Base-by-base conservation (phyloP, 2,797 vertebrate genomes). In the Linurgus olivaceus region DNA sequence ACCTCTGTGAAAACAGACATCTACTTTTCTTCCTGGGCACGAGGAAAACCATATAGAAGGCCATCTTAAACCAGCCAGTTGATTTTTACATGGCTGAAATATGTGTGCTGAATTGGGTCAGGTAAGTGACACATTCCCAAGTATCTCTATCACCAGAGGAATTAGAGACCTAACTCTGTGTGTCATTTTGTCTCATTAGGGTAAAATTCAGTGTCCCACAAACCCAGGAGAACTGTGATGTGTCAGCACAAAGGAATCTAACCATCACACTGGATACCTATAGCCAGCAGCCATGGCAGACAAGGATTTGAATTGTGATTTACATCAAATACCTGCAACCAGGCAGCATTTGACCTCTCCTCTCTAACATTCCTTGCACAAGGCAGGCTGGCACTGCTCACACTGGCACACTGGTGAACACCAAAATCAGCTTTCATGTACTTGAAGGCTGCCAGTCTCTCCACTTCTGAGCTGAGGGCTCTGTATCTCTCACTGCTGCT, bases 401-500 rank as follows among this genome's bases (percentile, higher is more conserved):
- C 33, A 17, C 11, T 5, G 8, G 54, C 57, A 65, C 63, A 51
- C 4, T 13, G n/a, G 50, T 24, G 55, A 90, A 75, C 28, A 42
- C 21, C 51, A 62, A 47, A 72, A 47, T 8, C 55, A 65, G n/a
- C 17, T 68, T 15, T 52, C 38, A 17, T 23, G 3, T 14, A 20
- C 40, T 51, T 51, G 38, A 71, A 93, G 40, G 42, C 47, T 86
- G 16, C 6, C 29, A 29, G 17, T 61, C 21, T 70, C 45, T 85
- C 40, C 20, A 11, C 29, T n/a, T 62, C 16, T 0, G 4, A 67
- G 61, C 25, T 25, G 15, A 80, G 14, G 38, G 23, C 44, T 61
- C 17, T 2, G 0, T 12, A 13, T 18, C 55, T n/a, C 15, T 63
- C 72, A 7, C 1, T n/a, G 35, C 42, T 58, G 38, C 6, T 2